These are phyloP conservation scores for Setophaga coronata DNA, from an alignment of 2,113 vertebrate genomes.

Conservation along the genomic window DNA sequence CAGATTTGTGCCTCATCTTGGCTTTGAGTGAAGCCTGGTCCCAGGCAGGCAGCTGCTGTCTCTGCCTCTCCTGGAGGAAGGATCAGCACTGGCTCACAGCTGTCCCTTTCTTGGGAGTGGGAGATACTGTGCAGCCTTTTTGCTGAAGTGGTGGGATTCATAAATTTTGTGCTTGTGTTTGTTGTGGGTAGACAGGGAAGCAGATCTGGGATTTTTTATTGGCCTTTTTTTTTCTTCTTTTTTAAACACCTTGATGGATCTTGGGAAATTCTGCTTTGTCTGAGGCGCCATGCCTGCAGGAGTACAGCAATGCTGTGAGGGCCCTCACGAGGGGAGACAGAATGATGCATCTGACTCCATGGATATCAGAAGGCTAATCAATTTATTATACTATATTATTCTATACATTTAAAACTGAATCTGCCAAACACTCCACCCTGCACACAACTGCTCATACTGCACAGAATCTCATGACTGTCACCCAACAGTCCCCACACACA, in stretches of 20 bases:
- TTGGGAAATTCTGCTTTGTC: background rate
- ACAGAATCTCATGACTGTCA: too few relatives aligned
- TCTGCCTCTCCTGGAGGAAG: background rate
- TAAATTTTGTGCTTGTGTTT: background rate
- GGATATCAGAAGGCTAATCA: too few relatives aligned
- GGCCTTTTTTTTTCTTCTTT: background rate
- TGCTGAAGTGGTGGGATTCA: background rate
- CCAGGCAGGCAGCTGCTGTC: background rate
- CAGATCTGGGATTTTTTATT: background rate
- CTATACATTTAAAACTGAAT: too few relatives aligned
- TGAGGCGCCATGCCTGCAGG: background rate
- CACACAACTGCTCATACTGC: too few relatives aligned
- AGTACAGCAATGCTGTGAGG: background rate
- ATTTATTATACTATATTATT: too few relatives aligned
- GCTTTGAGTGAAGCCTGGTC: background rate
- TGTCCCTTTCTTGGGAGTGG: background rate
- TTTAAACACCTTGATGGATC: background rate
- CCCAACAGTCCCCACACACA: too few relatives aligned
- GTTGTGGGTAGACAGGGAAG: background rate
- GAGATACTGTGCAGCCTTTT: background rate
- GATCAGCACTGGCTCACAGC: background rate
- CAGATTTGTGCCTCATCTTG: background rate
- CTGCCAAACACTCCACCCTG: too few relatives aligned
- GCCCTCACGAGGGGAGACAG: too few relatives aligned
- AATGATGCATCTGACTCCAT: too few relatives aligned